phyloP scores from a whole-genome alignment of 2,888 invertebrate species.

The Troides oblongomaculatus region DNA sequence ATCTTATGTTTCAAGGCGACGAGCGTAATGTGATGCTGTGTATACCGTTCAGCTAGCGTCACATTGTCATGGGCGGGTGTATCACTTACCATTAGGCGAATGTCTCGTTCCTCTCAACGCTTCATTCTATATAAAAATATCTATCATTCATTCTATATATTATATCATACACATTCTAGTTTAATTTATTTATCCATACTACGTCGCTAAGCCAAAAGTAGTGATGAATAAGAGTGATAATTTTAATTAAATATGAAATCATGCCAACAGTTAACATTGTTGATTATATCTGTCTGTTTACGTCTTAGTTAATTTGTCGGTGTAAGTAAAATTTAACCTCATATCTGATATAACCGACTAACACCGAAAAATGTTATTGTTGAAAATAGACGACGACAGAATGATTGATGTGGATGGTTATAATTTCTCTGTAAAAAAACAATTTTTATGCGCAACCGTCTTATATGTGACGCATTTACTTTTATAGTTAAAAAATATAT shows the following conservation, averaged over 20 bases:
- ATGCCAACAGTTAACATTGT: neutral
- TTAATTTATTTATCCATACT: too few species aligned
- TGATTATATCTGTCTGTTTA: neutral
- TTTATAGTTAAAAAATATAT: constrained; percentile 64
- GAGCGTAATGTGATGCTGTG: too few species aligned
- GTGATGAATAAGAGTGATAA: neutral
- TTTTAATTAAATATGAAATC: neutral
- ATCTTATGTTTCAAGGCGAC: too few species aligned
- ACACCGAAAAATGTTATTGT: constrained; percentile 66
- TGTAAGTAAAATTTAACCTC: constrained; percentile 2
- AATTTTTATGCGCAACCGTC: constrained; percentile 65
- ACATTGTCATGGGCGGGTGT: too few species aligned
- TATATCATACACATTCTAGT: too few species aligned
- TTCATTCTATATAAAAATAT: too few species aligned
- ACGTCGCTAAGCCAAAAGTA: neutral
- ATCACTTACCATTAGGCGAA: too few species aligned
- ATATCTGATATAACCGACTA: constrained; percentile 37
- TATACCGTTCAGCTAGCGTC: too few species aligned
- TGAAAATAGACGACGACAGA: constrained; percentile 65
- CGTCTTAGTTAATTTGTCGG: neutral
- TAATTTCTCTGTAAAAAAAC: constrained; percentile 60
- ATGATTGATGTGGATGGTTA: constrained; percentile 70
- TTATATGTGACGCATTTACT: constrained; percentile 62
- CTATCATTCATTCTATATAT: too few species aligned
- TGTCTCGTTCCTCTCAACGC: too few species aligned